These are phyloP conservation scores for Eudyptes chrysolophus DNA, from an alignment of 2,113 vertebrate species.

Conservation along the genomic window DNA sequence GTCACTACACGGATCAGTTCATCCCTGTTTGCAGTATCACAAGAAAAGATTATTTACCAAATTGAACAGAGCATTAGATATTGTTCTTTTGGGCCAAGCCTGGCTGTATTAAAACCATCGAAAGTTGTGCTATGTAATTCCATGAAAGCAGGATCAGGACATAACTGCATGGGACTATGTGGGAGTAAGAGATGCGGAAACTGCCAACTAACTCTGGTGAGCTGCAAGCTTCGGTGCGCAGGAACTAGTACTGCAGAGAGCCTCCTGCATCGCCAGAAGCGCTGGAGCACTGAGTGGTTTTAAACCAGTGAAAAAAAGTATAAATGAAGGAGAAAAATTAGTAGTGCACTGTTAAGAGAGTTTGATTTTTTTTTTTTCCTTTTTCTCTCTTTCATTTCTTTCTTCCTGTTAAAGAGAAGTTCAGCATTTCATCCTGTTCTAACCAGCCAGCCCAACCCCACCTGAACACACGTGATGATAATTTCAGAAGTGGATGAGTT, in stretches of 20 bases:
- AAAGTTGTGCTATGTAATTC: not conserved
- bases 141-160: not conserved
- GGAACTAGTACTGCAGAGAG: not conserved
- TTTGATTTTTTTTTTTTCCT: not conserved
- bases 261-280: not conserved
- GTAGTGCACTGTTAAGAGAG: not conserved
- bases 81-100: not conserved
- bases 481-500: not conserved
- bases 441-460: not conserved
- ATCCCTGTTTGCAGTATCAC: not conserved
- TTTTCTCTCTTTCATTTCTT: not conserved
- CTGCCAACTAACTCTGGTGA: not conserved
- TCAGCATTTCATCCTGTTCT: not conserved
- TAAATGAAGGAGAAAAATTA: slow-evolving; percentile 24
- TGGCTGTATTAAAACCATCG: not conserved
- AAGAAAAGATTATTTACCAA: not conserved
- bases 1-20: not conserved
- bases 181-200: not conserved
- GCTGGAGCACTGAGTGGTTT: not conserved
- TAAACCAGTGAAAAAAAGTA: not conserved
- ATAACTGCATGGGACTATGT: not conserved
- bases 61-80: not conserved
- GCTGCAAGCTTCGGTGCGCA: not conserved
- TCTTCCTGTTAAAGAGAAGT: not conserved
- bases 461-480: not conserved